These are phyloP conservation scores for Chrysaora quinquecirrha DNA, from an alignment of 30 jellyfish, hydroid and myxozoan genomes.

Conservation along the genomic window DNA sequence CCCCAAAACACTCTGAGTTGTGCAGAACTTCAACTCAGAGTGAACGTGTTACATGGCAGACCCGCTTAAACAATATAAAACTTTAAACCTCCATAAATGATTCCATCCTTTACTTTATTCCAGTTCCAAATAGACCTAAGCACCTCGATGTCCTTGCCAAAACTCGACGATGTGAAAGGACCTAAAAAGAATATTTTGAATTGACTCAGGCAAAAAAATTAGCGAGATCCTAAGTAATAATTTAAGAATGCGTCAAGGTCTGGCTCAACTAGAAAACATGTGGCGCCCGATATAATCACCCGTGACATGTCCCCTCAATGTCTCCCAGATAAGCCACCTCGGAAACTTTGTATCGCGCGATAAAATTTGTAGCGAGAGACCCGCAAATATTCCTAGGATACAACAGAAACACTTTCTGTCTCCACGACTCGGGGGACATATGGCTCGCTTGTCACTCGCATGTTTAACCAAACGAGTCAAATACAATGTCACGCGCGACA, in stretches of 20 bases:
- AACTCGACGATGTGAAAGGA: slow-evolving; percentile 18
- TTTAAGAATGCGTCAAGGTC: background rate
- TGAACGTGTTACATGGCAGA: too few relatives aligned
- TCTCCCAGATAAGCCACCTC: background rate
- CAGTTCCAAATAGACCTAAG: slow-evolving; percentile 69
- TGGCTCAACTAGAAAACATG: background rate
- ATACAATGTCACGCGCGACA: too few relatives aligned
- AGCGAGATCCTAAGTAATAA: background rate
- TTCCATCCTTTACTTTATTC: slow-evolving; percentile 31
- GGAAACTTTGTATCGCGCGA: too few relatives aligned
- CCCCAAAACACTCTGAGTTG: too few relatives aligned
- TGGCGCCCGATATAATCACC: background rate
- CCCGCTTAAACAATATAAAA: background rate
- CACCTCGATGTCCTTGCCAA: slow-evolving; percentile 54
- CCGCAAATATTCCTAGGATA: too few relatives aligned
- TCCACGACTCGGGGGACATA: too few relatives aligned
- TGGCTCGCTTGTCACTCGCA: too few relatives aligned
- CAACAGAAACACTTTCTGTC: too few relatives aligned
- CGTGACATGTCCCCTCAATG: background rate
- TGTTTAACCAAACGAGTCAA: too few relatives aligned
- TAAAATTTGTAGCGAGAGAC: too few relatives aligned
- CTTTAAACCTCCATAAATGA: slow-evolving; percentile 38
- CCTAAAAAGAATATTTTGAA: slow-evolving; percentile 6
- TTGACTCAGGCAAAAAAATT: background rate
- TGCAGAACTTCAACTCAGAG: too few relatives aligned